These are phyloP conservation scores for Actinemys pallida DNA, from an alignment of 2,113 vertebrate genomes.

Conservation along the genomic window DNA sequence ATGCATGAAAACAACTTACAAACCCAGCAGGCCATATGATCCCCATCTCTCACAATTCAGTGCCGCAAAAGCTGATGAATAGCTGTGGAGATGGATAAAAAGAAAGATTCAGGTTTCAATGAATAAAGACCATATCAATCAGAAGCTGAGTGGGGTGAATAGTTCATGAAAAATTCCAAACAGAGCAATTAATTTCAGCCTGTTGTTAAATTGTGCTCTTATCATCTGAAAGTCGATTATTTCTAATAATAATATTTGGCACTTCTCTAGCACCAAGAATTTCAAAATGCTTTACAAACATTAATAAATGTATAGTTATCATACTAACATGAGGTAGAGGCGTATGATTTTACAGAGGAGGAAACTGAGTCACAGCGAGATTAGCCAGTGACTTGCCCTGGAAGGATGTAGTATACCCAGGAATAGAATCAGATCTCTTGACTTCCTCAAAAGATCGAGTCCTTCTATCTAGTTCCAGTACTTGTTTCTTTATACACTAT, in stretches of 20 bases:
- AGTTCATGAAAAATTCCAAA: neutral
- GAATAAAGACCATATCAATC: neutral
- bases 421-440: neutral
- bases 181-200: neutral
- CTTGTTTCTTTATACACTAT: neutral
- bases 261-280: neutral
- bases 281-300: neutral
- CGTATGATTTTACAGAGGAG: neutral
- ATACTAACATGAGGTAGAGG: neutral
- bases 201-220: neutral
- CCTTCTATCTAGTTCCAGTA: neutral
- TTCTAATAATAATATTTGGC: neutral
- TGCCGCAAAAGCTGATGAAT: neutral
- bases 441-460: neutral
- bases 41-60: neutral
- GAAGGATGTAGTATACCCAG: neutral
- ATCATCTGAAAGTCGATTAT: neutral
- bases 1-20: slow-evolving; percentile 36
- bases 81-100: neutral
- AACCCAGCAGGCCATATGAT: neutral
- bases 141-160: neutral
- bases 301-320: neutral
- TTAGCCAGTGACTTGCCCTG: neutral
- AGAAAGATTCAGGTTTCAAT: neutral
- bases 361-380: neutral